Percentiles rank a stretch among this genome's conserved stretches.
Evolutionary conservation across 2,113 vertebrate genomes (phyloP).

Genomic region (Pterocles orientalis): DNA sequence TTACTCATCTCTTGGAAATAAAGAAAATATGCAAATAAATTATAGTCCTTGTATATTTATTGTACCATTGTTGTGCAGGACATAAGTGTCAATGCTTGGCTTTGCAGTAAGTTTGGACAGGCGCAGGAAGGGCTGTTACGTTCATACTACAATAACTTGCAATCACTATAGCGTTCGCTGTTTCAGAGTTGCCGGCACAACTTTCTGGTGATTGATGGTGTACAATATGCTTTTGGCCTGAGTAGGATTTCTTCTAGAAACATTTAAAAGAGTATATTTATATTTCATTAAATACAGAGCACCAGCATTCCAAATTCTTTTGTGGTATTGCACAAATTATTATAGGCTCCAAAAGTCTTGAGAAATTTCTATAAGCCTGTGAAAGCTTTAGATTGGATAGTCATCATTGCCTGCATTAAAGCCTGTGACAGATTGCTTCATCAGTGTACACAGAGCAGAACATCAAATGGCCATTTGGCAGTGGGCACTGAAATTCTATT

Average conservation of each 20-base stretch:
- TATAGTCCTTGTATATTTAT: not conserved
- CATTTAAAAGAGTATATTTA: slow-evolving; percentile 17
- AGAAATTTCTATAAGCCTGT: slow-evolving; percentile 62
- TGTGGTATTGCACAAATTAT: slow-evolving; percentile 42
- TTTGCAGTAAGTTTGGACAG: not conserved
- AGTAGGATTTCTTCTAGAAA: slow-evolving; percentile 39
- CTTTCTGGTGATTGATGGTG: slow-evolving; percentile 27
- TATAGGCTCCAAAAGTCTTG: slow-evolving; percentile 65
- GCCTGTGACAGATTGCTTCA: slow-evolving; percentile 68
- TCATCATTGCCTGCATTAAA: slow-evolving; percentile 65
- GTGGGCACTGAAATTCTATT: slow-evolving; percentile 71
- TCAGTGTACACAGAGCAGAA: slow-evolving; percentile 68
- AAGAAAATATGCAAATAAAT: not conserved
- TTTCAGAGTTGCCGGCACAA: slow-evolving; percentile 31
- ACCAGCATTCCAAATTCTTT: slow-evolving; percentile 32
- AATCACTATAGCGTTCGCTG: not conserved
- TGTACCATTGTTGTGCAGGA: not conserved
- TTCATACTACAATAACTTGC: not conserved
- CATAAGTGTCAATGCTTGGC: not conserved
- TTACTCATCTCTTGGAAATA: not conserved
- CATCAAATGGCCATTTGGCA: slow-evolving; percentile 74
- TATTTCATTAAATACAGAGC: slow-evolving; percentile 51
- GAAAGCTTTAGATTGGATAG: slow-evolving; percentile 60
- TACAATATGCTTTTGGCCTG: slow-evolving; percentile 17
- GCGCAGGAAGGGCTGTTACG: not conserved